Base-by-base conservation (phyloP, 2,113 vertebrate genomes). In the Gobiocypris rarus region DNA sequence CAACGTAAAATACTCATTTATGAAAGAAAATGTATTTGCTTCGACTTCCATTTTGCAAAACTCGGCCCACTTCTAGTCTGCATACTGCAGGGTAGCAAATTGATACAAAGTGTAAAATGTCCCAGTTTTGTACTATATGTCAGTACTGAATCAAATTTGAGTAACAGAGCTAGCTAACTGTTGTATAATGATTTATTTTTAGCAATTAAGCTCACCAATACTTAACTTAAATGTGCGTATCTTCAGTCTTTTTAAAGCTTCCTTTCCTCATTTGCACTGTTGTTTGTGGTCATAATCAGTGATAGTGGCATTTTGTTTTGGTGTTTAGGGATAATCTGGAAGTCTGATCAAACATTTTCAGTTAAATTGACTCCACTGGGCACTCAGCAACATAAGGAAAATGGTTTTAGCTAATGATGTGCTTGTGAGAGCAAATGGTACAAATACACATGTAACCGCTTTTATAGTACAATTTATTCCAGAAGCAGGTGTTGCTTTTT, bases 331-430 rank as follows among this genome's bases (percentile, higher is more conserved):
- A 56, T 56, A 13, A 78, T 84, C 61, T 58, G 74, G n/a, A 48
- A 70, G 48, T 38, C 61, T 69, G 28, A 67, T 69, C 34, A 77
- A 77, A 70, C 83, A 22, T 52, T 38, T 15, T 14, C 11, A 19
- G 82, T 75, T 54, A 77, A 83, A 76, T 76, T 76, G 73, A 59
- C 43, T 77, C 59, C 73, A 14, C 5, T 77, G 70, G 69, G 56
- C 13, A 61, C n/a, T 67, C 74, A 19, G 8, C 83, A 56, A 22
- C 73, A 26, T 26, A n/a, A 54, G 31, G 28, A 45, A 15, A 69
- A 22, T 28, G 41, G n/a, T 79, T 63, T 59, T 5, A 24, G 67
- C 43, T 54, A 75, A 75, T 52, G 15, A 74, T 17, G 70, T 26
- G 41, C 41, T 31, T 52, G 24, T 14, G 54, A 45, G 69, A 34